Conservation (phyloP, 2,797 vertebrate species). For the Hypotaenidia okinawae region DNA sequence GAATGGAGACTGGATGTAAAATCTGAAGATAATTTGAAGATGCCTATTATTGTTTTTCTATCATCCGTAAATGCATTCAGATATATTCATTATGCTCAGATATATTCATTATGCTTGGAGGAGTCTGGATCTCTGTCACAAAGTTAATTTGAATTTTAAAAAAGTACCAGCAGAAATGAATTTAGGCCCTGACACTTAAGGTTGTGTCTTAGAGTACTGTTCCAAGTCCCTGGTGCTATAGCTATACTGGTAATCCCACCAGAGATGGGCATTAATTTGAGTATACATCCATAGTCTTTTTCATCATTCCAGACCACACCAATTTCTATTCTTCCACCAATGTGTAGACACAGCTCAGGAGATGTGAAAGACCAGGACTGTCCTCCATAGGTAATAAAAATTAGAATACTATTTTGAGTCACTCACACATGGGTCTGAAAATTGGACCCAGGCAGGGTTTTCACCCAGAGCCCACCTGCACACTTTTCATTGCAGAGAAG, state of each 20-base stretch:
- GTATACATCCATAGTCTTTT: background rate
- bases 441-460: background rate
- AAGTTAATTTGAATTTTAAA: background rate
- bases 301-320: background rate
- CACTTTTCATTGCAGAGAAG: background rate
- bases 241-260: background rate
- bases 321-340: background rate
- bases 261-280: background rate
- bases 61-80: background rate
- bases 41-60: background rate
- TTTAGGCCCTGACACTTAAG: background rate
- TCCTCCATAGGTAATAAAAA: background rate
- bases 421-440: background rate
- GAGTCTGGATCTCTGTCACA: background rate
- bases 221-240: background rate
- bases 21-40: constrained; percentile 11
- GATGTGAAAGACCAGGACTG: background rate
- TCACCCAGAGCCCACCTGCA: background rate
- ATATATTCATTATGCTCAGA: background rate
- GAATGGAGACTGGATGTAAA: background rate
- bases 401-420: background rate
- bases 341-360: background rate
- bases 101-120: background rate
- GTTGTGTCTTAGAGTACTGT: background rate
- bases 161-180: background rate